phyloP scores from a whole-genome alignment of 2,797 vertebrate genomes.

The Bufotes viridis region DNA sequence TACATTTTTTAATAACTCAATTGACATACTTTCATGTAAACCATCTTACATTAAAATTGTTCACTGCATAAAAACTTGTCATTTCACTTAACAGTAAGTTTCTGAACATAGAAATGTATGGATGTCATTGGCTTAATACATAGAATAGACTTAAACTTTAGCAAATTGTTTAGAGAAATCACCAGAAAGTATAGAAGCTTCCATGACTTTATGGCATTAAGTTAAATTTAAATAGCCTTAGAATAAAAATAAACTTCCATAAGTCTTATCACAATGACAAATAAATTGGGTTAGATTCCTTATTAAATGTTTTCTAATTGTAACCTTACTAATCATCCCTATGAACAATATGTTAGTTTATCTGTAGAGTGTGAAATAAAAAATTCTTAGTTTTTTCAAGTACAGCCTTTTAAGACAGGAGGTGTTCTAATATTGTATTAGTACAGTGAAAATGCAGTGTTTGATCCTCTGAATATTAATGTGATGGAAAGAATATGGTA shows the following conservation, averaged over 20 bases:
- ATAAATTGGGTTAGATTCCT: conserved; percentile 77
- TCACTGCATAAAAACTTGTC: not conserved
- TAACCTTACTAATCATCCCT: conserved; percentile 79
- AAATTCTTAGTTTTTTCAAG: conserved; percentile 77
- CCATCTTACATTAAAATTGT: not conserved
- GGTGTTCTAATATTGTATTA: conserved; percentile 70
- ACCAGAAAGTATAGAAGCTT: not conserved
- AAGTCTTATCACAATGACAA: conserved; percentile 26
- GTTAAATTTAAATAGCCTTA: not conserved
- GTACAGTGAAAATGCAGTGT: conserved; percentile 76
- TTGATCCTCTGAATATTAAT: conserved; percentile 86
- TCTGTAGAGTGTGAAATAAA: conserved; percentile 83
- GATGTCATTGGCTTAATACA: not conserved
- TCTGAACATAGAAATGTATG: not conserved
- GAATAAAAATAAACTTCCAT: conserved; percentile 38
- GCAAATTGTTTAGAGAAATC: conserved; percentile 25
- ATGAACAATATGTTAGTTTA: conserved; percentile 81
- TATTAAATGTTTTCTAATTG: conserved; percentile 76
- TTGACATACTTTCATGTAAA: not conserved
- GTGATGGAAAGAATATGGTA: conserved; percentile 79
- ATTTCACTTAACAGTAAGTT: not conserved
- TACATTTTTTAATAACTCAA: not conserved
- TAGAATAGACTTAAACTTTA: not conserved
- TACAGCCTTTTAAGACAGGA: conserved; percentile 69
- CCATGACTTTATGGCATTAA: conserved; percentile 5